Conservation (phyloP, 2,113 vertebrate genomes). For the Willisornis vidua region DNA sequence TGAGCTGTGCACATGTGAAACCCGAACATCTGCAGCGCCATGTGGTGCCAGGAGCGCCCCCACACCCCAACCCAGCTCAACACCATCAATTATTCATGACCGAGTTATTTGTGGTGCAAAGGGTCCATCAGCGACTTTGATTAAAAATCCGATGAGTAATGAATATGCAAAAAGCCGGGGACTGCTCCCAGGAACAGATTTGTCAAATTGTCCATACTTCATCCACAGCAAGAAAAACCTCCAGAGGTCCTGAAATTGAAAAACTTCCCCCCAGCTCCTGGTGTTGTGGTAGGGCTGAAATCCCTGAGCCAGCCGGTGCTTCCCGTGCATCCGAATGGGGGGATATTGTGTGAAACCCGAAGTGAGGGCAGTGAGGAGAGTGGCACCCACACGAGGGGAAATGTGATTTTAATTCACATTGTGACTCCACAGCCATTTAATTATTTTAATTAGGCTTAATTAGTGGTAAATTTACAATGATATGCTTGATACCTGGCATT, state of each 20-base stretch:
- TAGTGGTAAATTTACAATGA: slow-evolving; percentile 96
- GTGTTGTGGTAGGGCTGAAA: slow-evolving; percentile 80
- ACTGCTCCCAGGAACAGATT: slow-evolving; percentile 80
- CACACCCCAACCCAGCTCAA: background rate
- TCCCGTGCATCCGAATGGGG: background rate
- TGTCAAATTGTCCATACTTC: slow-evolving; percentile 87
- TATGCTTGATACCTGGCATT: slow-evolving; percentile 94
- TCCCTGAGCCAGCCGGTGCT: slow-evolving; percentile 38
- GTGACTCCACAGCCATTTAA: slow-evolving; percentile 89
- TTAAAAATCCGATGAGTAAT: slow-evolving; percentile 86
- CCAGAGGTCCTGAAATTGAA: slow-evolving; percentile 78
- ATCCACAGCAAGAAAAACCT: slow-evolving; percentile 81
- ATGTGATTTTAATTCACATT: slow-evolving; percentile 80
- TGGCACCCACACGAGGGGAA: slow-evolving; percentile 60
- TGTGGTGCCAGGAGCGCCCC: slow-evolving; percentile 72
- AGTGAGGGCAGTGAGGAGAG: slow-evolving; percentile 10
- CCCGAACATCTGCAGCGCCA: slow-evolving; percentile 90
- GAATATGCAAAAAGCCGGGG: slow-evolving; percentile 83
- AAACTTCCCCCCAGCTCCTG: slow-evolving; percentile 75
- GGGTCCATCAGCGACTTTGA: slow-evolving; percentile 83
- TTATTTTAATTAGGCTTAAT: slow-evolving; percentile 98
- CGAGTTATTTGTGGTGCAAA: slow-evolving; percentile 63
- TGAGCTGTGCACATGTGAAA: slow-evolving; percentile 83
- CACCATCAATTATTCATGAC: slow-evolving; percentile 85
- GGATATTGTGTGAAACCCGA: background rate